Conservation (phyloP, 2,888 invertebrate species). For the Perizoma affinitatum region DNA sequence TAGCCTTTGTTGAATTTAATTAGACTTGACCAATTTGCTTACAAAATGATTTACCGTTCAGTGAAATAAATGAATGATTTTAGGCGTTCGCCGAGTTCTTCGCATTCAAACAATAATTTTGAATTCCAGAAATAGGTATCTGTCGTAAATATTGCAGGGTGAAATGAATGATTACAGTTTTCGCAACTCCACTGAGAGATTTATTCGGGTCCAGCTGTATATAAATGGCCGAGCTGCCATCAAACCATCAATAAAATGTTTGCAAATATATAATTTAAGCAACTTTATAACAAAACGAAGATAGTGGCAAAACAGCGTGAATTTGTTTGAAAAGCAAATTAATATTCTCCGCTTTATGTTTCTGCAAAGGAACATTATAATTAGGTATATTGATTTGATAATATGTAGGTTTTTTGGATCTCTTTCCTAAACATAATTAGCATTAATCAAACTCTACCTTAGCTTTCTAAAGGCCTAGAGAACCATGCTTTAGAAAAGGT, state of each 20-base stretch:
- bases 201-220: conserved; percentile 65
- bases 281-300: conserved; percentile 48
- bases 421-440: no score
- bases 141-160: conserved; percentile 33
- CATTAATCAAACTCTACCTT: conserved; percentile 6
- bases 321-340: conserved; percentile 25
- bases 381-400: no score
- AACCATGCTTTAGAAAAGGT: conserved; percentile 15
- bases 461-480: conserved; percentile 7
- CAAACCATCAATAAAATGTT: conserved; percentile 69
- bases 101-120: conserved; percentile 33
- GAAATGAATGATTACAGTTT: conserved; percentile 68
- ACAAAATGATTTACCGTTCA: conserved; percentile 14
- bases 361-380: no score
- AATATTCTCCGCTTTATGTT: not conserved
- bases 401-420: no score
- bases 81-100: conserved; percentile 14
- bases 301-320: conserved; percentile 31
- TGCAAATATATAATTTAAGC: conserved; percentile 58
- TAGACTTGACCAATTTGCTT: conserved; percentile 8
- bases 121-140: conserved; percentile 33
- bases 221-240: conserved; percentile 59
- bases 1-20: not conserved
- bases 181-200: conserved; percentile 57
- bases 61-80: conserved; percentile 21